Evolutionary conservation across 2,888 invertebrate genomes (phyloP).

Genomic region (Mesorhabditis belari): DNA sequence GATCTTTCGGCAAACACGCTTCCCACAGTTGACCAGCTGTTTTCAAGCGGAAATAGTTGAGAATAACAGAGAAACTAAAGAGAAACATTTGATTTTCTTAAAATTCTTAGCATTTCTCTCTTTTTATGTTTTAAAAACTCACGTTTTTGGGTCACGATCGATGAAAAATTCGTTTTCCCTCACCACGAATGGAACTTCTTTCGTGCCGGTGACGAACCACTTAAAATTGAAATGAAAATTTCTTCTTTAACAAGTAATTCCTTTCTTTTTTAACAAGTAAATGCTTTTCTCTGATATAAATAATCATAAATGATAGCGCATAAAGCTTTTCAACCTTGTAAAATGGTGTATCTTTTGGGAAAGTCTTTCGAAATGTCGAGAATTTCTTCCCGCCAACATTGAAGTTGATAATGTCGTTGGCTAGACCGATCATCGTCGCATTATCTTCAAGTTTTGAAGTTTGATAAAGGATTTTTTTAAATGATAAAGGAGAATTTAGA

Average conservation of each 20-base stretch:
- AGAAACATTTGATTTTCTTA: neutral
- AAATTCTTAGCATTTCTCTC: neutral
- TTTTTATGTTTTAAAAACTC: slow-evolving; percentile 2
- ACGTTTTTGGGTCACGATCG: slow-evolving; percentile 47
- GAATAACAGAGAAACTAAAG: slow-evolving; percentile 42
- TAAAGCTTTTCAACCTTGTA: slow-evolving; percentile 25
- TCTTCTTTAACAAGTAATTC: too few species aligned
- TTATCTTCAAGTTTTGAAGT: too few species aligned
- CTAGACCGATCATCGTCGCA: slow-evolving; percentile 9
- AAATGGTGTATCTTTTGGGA: slow-evolving; percentile 26
- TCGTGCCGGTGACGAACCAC: slow-evolving; percentile 46
- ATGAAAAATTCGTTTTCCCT: slow-evolving; percentile 46
- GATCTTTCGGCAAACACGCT: slow-evolving; percentile 49
- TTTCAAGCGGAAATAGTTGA: slow-evolving; percentile 48
- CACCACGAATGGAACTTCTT: slow-evolving; percentile 29
- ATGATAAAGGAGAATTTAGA: too few species aligned
- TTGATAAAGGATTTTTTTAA: too few species aligned
- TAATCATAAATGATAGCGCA: slow-evolving; percentile 5
- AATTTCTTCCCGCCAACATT: slow-evolving; percentile 44
- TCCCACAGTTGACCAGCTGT: slow-evolving; percentile 46
- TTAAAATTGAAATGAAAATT: too few species aligned
- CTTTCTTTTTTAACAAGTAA: too few species aligned
- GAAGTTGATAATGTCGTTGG: slow-evolving; percentile 31
- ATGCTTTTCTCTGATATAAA: too few species aligned
- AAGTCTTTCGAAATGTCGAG: slow-evolving; percentile 24